Conservation (phyloP, 92 coral and sea anemone genomes). For the Actinernus sp. region DNA sequence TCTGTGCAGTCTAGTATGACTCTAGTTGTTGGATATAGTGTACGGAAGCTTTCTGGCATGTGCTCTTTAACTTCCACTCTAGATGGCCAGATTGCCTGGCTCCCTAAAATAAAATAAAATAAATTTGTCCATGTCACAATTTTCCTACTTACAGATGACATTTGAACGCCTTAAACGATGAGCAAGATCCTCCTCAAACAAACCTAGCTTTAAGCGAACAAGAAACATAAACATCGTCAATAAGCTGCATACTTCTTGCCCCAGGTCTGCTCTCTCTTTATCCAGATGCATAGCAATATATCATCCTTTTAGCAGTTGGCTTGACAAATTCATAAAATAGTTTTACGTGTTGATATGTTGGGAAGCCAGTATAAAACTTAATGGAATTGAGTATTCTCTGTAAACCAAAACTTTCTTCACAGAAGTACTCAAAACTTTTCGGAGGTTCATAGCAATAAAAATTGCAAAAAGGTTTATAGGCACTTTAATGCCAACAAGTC, state of each 20-base stretch:
- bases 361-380: slow-evolving; percentile 46
- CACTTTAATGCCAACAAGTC: too few relatives aligned
- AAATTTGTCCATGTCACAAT: slow-evolving; percentile 46
- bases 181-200: slow-evolving; percentile 57
- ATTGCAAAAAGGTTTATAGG: too few relatives aligned
- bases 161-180: slow-evolving; percentile 51
- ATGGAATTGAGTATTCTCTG: too few relatives aligned
- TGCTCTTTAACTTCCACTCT: slow-evolving; percentile 27
- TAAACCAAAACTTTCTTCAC: too few relatives aligned
- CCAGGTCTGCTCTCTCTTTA: slow-evolving; percentile 34
- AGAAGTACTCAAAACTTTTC: too few relatives aligned
- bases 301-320: slow-evolving; percentile 35
- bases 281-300: slow-evolving; percentile 43
- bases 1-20: slow-evolving; percentile 78
- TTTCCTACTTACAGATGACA: slow-evolving; percentile 61
- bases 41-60: slow-evolving; percentile 47
- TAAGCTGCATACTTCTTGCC: slow-evolving; percentile 20
- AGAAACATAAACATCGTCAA: slow-evolving; percentile 56
- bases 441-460: too few relatives aligned
- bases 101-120: slow-evolving; percentile 42
- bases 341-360: slow-evolving; percentile 28
- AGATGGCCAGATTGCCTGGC: slow-evolving; percentile 47
- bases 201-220: slow-evolving; percentile 36
- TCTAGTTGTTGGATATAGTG: slow-evolving; percentile 58
- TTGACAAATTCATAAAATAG: slow-evolving; percentile 18